These are phyloP conservation scores for Cantharis rustica DNA, from an alignment of 2,888 invertebrate genomes.

Conservation along the genomic window DNA sequence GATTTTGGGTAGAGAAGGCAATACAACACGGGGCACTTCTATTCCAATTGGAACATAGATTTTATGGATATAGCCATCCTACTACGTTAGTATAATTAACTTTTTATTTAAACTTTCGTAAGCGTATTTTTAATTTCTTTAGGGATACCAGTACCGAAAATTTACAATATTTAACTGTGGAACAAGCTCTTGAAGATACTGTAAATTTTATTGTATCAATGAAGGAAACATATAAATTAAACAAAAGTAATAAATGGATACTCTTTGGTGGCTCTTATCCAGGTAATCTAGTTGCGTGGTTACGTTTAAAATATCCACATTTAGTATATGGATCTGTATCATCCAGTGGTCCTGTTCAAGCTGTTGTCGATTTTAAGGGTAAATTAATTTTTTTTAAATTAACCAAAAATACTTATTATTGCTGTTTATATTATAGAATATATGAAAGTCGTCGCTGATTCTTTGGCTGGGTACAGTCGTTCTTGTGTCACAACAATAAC, in stretches of 20 bases:
- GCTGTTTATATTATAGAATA: slow-evolving; percentile 65
- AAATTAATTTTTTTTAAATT: not conserved
- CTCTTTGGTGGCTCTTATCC: not conserved
- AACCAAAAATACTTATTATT: too few species aligned
- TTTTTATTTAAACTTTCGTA: not conserved
- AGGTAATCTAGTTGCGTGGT: not conserved
- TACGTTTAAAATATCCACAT: not conserved
- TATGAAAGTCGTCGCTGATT: slow-evolving; percentile 76
- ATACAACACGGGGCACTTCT: too few species aligned
- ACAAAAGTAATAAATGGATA: not conserved
- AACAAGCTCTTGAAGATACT: not conserved
- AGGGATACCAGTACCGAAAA: not conserved
- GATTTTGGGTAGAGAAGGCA: too few species aligned
- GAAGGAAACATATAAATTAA: not conserved
- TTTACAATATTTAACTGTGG: not conserved
- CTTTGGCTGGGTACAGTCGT: slow-evolving; percentile 70
- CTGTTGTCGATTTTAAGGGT: not conserved
- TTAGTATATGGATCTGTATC: not conserved
- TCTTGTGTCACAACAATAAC: slow-evolving; percentile 72
- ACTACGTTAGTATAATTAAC: slow-evolving; percentile 65
- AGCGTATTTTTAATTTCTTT: not conserved
- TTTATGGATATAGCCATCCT: slow-evolving; percentile 62
- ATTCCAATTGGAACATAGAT: too few species aligned
- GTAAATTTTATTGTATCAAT: not conserved
- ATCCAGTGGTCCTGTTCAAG: not conserved